These are phyloP conservation scores for Drosophila repletoides DNA, from an alignment of 1,140 invertebrate genomes.

Conservation along the genomic window DNA sequence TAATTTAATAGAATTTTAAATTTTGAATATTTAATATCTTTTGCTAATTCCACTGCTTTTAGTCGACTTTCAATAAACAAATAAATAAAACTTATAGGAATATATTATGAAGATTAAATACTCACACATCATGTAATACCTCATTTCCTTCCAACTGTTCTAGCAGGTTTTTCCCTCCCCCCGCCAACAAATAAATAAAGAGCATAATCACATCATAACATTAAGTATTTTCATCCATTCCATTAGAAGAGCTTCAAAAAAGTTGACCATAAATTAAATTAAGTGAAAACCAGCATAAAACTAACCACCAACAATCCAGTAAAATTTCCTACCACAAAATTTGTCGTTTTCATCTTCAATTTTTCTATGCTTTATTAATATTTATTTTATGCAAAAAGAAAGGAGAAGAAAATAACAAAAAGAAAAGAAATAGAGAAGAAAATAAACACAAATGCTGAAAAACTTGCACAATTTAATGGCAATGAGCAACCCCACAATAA, in stretches of 20 bases:
- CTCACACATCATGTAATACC: not conserved
- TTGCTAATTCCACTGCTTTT: too few species aligned
- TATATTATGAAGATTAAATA: too few species aligned
- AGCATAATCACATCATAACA: conserved; percentile 67
- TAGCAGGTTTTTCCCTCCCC: too few species aligned
- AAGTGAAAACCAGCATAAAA: conserved; percentile 42
- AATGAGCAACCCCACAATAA: conserved; percentile 16
- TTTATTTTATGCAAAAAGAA: conserved; percentile 72
- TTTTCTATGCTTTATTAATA: conserved; percentile 60
- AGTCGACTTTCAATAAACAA: too few species aligned
- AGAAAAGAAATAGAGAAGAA: conserved; percentile 6
- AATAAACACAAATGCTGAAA: conserved; percentile 47
- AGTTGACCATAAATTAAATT: conserved; percentile 76
- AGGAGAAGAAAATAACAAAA: not conserved
- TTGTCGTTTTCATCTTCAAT: conserved; percentile 20
- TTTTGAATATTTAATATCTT: too few species aligned
- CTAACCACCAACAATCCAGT: conserved; percentile 24
- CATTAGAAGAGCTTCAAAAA: conserved; percentile 52
- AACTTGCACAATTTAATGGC: conserved; percentile 63
- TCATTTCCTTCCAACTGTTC: not conserved
- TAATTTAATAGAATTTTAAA: too few species aligned
- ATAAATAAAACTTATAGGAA: too few species aligned
- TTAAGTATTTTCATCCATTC: conserved; percentile 53
- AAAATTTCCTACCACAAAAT: conserved; percentile 52
- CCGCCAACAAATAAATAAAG: not conserved